Conservation (phyloP, 2,113 vertebrate species). For the Cacatua alba region DNA sequence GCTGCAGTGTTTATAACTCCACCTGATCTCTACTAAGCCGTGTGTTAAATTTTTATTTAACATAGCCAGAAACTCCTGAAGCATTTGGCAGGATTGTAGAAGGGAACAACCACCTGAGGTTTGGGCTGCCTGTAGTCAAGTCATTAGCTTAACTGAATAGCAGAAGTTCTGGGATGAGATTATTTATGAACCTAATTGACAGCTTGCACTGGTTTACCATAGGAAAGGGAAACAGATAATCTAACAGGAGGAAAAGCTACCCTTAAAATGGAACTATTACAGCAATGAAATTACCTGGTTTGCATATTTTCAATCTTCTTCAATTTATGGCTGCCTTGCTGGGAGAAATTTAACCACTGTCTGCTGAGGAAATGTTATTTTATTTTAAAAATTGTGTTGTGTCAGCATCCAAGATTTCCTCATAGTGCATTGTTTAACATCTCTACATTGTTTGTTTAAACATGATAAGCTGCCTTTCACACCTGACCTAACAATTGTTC, state of each 20-base stretch:
- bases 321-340: background rate
- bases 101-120: background rate
- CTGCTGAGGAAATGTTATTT: background rate
- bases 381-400: background rate
- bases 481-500: background rate
- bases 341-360: slow-evolving; percentile 11
- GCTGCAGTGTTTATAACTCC: background rate
- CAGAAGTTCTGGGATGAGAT: slow-evolving; percentile 19
- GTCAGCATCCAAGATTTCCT: background rate
- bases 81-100: background rate
- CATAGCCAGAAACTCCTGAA: background rate
- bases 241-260: background rate
- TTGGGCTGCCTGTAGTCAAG: slow-evolving; percentile 14
- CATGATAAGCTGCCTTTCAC: background rate
- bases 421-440: background rate
- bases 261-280: background rate
- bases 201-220: background rate
- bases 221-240: background rate
- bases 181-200: slow-evolving; percentile 31
- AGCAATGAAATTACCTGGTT: slow-evolving; percentile 1
- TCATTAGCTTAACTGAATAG: slow-evolving; percentile 30
- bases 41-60: slow-evolving; percentile 5
- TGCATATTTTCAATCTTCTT: background rate
- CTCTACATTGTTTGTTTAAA: background rate
- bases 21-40: background rate